A percentile compares a stretch with the other conserved stretches of the same genome.
Conservation (phyloP, 1,140 invertebrate genomes). For the Luehdorfia chinensis region DNA sequence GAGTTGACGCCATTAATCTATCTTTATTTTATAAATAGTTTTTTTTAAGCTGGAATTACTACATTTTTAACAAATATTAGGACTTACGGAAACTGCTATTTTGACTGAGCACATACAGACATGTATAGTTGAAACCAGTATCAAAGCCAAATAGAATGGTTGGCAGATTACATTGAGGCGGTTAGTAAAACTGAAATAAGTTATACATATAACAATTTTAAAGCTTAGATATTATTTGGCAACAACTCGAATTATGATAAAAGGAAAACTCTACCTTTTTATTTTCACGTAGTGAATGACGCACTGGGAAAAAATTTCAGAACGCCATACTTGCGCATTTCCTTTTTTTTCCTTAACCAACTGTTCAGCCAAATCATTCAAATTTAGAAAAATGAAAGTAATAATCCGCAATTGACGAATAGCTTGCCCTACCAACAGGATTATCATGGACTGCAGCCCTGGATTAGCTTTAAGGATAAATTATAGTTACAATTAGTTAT, state of each 20-base stretch:
- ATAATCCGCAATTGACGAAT: slow-evolving; percentile 53
- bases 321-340: slow-evolving; percentile 43
- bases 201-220: background rate
- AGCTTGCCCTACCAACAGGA: slow-evolving; percentile 49
- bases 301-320: slow-evolving; percentile 46
- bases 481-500: too few relatives aligned
- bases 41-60: too few relatives aligned
- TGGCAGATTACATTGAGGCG: slow-evolving; percentile 51
- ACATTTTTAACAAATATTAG: too few relatives aligned
- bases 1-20: too few relatives aligned
- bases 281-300: slow-evolving; percentile 49
- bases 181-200: slow-evolving; percentile 49
- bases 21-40: too few relatives aligned
- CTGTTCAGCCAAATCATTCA: slow-evolving; percentile 46
- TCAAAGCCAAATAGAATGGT: slow-evolving; percentile 54
- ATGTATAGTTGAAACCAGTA: slow-evolving; percentile 48
- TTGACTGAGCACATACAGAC: slow-evolving; percentile 61
- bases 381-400: slow-evolving; percentile 44
- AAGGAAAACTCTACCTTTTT: too few relatives aligned
- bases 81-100: slow-evolving; percentile 58
- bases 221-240: background rate
- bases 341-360: slow-evolving; percentile 20
- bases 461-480: slow-evolving; percentile 41
- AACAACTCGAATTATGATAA: too few relatives aligned
- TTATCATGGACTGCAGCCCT: slow-evolving; percentile 53